Evolutionary conservation across 2,113 vertebrate genomes (phyloP).

Genomic region (Orientallactaga bullata): DNA sequence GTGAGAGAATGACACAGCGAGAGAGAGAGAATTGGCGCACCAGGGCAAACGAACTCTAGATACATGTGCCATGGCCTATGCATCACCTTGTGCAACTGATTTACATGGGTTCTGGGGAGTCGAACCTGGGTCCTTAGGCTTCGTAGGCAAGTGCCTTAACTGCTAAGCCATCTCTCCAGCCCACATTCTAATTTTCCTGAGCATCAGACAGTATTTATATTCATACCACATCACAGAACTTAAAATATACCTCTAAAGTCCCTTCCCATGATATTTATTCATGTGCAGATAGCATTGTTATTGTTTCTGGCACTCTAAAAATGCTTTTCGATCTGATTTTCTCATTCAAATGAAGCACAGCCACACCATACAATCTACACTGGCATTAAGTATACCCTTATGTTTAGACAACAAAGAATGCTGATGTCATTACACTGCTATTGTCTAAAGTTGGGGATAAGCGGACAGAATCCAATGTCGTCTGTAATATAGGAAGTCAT

Average conservation of each 20-base stretch:
- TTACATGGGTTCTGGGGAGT: too few relatives aligned
- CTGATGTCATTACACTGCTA: not conserved
- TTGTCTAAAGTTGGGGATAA: constrained; percentile 10
- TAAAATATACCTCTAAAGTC: constrained; percentile 49
- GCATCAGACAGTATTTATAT: not conserved
- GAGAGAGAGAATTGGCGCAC: too few relatives aligned
- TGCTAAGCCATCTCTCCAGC: too few relatives aligned
- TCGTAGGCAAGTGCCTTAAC: too few relatives aligned
- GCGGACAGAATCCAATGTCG: not conserved
- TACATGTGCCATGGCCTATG: not conserved
- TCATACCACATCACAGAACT: not conserved
- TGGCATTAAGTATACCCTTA: not conserved
- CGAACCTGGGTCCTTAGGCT: not conserved
- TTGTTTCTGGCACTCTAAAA: constrained; percentile 12
- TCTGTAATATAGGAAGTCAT: not conserved
- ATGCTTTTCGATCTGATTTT: constrained; percentile 39
- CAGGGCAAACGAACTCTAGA: not conserved
- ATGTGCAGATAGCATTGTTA: not conserved
- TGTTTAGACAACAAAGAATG: not conserved
- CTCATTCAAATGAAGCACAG: constrained; percentile 43
- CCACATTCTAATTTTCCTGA: not conserved
- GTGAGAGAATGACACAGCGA: too few relatives aligned
- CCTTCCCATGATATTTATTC: not conserved
- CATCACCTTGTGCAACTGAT: too few relatives aligned
- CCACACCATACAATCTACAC: not conserved